These are phyloP conservation scores for Mandrillus leucophaeus DNA, from an alignment of 2,113 vertebrate genomes.

Conservation along the genomic window DNA sequence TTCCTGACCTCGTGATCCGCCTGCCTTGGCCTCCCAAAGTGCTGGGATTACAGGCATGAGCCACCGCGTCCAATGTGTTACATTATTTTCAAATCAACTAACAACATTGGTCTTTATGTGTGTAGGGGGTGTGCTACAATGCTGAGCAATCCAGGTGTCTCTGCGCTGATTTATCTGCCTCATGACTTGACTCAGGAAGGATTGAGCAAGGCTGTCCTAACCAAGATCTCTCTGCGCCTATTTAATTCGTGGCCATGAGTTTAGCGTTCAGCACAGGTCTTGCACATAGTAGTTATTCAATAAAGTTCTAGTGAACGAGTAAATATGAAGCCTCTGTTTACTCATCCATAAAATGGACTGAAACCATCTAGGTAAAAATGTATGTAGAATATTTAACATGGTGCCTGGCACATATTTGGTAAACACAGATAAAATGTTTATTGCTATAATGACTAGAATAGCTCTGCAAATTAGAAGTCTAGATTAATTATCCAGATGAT, in stretches of 20 bases:
- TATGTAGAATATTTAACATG: not conserved
- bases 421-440: slow-evolving; percentile 28
- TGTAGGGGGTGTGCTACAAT: fast-evolving
- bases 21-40: too few relatives aligned
- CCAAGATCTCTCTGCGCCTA: not conserved
- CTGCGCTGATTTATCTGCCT: not conserved
- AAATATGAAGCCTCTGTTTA: not conserved
- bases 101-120: not conserved
- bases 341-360: not conserved
- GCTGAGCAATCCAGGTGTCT: too few relatives aligned
- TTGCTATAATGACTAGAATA: slow-evolving; percentile 8
- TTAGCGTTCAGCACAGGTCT: not conserved
- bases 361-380: not conserved
- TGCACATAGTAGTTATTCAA: not conserved
- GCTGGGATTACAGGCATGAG: too few relatives aligned
- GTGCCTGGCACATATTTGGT: not conserved
- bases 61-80: not conserved
- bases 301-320: not conserved
- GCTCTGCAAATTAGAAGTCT: slow-evolving; percentile 43
- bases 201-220: not conserved
- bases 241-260: not conserved
- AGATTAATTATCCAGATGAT: slow-evolving; percentile 60
- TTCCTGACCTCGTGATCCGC: too few relatives aligned
- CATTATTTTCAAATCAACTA: not conserved
- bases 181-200: not conserved